phyloP scores from a whole-genome alignment of 2,888 invertebrate species.

The Limenitis camilla region DNA sequence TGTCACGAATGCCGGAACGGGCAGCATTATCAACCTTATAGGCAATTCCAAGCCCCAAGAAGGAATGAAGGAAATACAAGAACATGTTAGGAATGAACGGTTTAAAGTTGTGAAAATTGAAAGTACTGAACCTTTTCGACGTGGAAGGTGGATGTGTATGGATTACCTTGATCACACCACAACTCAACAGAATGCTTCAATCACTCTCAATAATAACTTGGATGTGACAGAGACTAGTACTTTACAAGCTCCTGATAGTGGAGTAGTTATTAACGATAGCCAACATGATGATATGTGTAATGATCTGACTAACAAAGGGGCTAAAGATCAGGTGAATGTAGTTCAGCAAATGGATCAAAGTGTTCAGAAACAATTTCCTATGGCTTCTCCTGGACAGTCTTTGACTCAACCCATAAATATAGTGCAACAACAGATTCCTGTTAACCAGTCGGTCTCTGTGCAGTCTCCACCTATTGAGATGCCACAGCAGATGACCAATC shows the following conservation, averaged over 20 bases:
- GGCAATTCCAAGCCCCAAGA: constrained; percentile 71
- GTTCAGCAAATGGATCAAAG: constrained; percentile 68
- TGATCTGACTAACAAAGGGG: constrained; percentile 65
- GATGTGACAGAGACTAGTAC: constrained; percentile 58
- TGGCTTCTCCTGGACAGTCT: constrained; percentile 70
- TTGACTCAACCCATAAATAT: constrained; percentile 65
- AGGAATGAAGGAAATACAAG: constrained; percentile 78
- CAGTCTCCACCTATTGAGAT: constrained; percentile 71
- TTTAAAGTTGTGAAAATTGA: constrained; percentile 97
- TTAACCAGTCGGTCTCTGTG: constrained; percentile 62
- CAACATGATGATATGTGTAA: constrained; percentile 69
- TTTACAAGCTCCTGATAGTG: constrained; percentile 67
- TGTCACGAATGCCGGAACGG: constrained; percentile 76
- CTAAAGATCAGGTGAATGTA: constrained; percentile 66
- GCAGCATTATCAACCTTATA: constrained; percentile 76
- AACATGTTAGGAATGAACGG: constrained; percentile 85
- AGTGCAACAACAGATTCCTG: constrained; percentile 65
- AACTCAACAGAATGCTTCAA: constrained; percentile 66
- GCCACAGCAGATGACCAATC: constrained; percentile 68
- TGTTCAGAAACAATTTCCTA: constrained; percentile 68
- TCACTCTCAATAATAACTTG: constrained; percentile 65
- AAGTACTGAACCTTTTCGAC: constrained; percentile 93
- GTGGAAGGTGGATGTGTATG: constrained; percentile 96
- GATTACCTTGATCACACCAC: constrained; percentile 92
- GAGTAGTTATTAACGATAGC: constrained; percentile 69